Conservation (phyloP, 2,888 invertebrate species). For the Nomada hirtipes region DNA sequence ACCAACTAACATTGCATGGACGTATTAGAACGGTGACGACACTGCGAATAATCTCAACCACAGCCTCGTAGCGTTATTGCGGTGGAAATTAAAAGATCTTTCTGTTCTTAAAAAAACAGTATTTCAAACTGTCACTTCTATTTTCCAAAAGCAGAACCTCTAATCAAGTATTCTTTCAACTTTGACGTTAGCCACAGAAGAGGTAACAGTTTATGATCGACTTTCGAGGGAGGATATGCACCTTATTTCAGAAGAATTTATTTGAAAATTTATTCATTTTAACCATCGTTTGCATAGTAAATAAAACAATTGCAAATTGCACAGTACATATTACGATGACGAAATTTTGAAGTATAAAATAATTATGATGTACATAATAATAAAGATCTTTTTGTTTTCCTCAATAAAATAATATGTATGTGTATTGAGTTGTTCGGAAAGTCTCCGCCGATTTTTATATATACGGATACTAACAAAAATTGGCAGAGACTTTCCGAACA, state of each 20-base stretch:
- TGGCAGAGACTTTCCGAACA: no score
- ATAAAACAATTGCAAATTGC: neutral
- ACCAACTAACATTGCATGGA: conserved; percentile 71
- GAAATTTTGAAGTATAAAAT: neutral
- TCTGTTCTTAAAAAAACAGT: conserved; percentile 1
- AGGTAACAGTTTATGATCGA: conserved; percentile 39
- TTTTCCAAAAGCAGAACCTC: conserved; percentile 53
- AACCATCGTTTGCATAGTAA: conserved; percentile 3
- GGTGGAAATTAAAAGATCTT: neutral
- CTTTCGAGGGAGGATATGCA: conserved; percentile 36
- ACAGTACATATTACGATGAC: no score
- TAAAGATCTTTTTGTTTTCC: neutral
- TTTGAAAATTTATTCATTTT: conserved; percentile 6
- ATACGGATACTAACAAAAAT: no score
- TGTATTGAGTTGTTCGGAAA: no score
- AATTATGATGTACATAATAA: neutral
- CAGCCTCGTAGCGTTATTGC: conserved; percentile 17
- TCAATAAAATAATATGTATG: no score
- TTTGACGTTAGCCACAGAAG: conserved; percentile 69
- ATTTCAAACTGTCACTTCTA: conserved; percentile 55
- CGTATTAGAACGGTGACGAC: conserved; percentile 40
- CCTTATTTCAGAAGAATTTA: conserved; percentile 47
- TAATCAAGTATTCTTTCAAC: conserved; percentile 56
- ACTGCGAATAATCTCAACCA: conserved; percentile 35
- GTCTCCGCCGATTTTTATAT: no score